Percentiles rank a stretch among this genome's conserved stretches.
These are phyloP conservation scores for Pedicia rivosa DNA, from an alignment of 2,888 invertebrate species.

Conservation along the genomic window DNA sequence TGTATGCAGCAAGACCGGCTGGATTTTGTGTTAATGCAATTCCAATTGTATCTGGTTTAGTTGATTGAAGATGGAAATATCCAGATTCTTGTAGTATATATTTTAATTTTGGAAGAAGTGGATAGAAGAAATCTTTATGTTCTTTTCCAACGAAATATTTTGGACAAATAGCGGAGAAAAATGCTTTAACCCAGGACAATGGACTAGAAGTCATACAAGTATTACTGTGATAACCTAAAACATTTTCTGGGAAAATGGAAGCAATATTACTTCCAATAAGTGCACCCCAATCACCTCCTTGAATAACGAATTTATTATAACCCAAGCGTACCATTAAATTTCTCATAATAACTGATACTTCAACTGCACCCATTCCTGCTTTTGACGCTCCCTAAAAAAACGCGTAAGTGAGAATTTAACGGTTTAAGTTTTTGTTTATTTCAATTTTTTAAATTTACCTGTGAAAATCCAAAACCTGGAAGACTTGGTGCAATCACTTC, in stretches of 20 bases:
- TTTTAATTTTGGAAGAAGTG: constrained; percentile 17
- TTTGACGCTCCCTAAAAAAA: constrained; percentile 29
- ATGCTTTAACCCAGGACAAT: constrained; percentile 19
- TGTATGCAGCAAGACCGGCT: constrained; percentile 62
- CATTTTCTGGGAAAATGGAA: constrained; percentile 37
- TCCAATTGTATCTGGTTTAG: constrained; percentile 71
- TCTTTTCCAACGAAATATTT: constrained; percentile 35
- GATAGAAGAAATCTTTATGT: constrained; percentile 24
- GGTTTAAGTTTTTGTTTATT: not conserved
- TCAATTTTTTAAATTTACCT: constrained; percentile 29
- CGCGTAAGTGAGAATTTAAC: constrained; percentile 3
- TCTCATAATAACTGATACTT: constrained; percentile 36
- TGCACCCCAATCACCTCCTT: constrained; percentile 67
- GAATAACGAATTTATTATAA: constrained; percentile 39
- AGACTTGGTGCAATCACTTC: constrained; percentile 52
- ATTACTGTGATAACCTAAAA: constrained; percentile 39
- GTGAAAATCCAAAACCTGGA: constrained; percentile 54
- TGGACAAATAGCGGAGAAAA: constrained; percentile 35
- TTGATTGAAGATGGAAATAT: constrained; percentile 56
- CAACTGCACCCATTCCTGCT: constrained; percentile 39
- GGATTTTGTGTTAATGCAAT: constrained; percentile 57
- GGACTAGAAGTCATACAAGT: constrained; percentile 30
- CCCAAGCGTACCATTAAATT: constrained; percentile 47
- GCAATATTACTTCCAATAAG: constrained; percentile 39
- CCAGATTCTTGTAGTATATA: constrained; percentile 28